Evolutionary conservation across 2,888 invertebrate species (phyloP).

Genomic region (Tetropium fuscum): DNA sequence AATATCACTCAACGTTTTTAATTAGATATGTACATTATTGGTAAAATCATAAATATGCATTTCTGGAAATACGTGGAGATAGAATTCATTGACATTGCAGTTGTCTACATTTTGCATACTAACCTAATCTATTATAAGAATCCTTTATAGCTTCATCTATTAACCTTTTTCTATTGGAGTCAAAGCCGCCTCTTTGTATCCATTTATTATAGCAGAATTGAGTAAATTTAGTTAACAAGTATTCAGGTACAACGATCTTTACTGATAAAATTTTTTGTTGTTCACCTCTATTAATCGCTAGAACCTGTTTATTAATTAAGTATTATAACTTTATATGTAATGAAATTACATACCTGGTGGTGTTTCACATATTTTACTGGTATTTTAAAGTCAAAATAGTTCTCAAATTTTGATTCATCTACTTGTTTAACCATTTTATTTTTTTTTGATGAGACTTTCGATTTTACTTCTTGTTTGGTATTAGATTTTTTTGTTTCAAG

Average conservation of each 20-base stretch:
- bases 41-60: slow-evolving; percentile 36
- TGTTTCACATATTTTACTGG: slow-evolving; percentile 77
- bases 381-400: slow-evolving; percentile 81
- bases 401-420: slow-evolving; percentile 77
- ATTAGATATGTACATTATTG: no score
- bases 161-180: slow-evolving; percentile 62
- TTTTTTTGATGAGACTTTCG: slow-evolving; percentile 42
- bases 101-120: no score
- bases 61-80: slow-evolving; percentile 47
- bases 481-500: slow-evolving; percentile 68
- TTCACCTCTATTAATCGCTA: slow-evolving; percentile 92
- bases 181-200: slow-evolving; percentile 60
- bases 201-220: slow-evolving; percentile 68
- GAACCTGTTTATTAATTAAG: slow-evolving; percentile 68
- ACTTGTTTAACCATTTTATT: slow-evolving; percentile 39
- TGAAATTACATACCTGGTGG: slow-evolving; percentile 73
- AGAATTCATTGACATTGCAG: no score
- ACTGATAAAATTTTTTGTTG: slow-evolving; percentile 81
- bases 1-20: no score
- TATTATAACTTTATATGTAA: not conserved
- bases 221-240: slow-evolving; percentile 72
- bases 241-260: slow-evolving; percentile 78
- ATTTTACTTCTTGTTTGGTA: slow-evolving; percentile 55
- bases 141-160: slow-evolving; percentile 71
- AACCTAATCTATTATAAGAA: slow-evolving; percentile 70